Evolutionary conservation across 2,888 invertebrate genomes (phyloP), one percentile per base, ranked within the genome.

Genomic region (Dryococelus australis): DNA sequence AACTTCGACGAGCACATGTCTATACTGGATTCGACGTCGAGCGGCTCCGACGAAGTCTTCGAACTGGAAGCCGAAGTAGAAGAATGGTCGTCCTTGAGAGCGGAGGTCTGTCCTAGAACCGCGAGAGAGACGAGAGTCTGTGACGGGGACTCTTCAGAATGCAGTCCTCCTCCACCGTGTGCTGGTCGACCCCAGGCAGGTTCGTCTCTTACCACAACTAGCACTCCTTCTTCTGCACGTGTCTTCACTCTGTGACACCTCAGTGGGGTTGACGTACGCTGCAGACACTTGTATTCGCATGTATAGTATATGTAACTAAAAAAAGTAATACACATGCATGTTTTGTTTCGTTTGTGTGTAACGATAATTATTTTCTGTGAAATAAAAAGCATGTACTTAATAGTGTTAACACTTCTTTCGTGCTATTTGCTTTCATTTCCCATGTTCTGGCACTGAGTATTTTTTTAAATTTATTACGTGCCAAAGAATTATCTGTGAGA

Each of bases 1-100:
- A 20, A 28, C 43, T 83, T 83, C 83, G 83, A 83, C 83, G 83
- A 83, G 83, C 83, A 83, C 35, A 0, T 83, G 16, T 83, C 83
- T 13, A 43, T 83, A 20, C 83, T 83, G 83, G 83, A 83, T 0
- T 8, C 65, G 0, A 24, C 83, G 16, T 83, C 83, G 35, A 83
- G 83, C 24, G 83, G 83, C 43, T 83, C 83, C 24, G 83, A 83
- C 35, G 65, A 65, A 20, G 65, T 65, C 8, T 65, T 65, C n/a
- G 65, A 65, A n/a, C 10, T 65, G 0, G 65, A n/a, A 2, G 65
- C n/a, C 65, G 65, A 20, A 3, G 65, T 10, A 2, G 65, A 65
- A n/a, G n/a, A 16, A 20, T 65, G 10, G 20, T 24, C 65, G 20
- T n/a, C 65, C 65, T 20, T 24, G 65, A n/a, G 1, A 24, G n/a